Percentiles rank a stretch among this genome's conserved stretches.
Evolutionary conservation across 1,140 invertebrate genomes (phyloP).

Genomic region (Bombyx mori): ASM3026992v2 NC_085121.1:17399501-17400000

Average conservation of each 20-base stretch:
- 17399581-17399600: constrained; percentile 68
- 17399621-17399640: constrained; percentile 36
- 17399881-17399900: constrained; percentile 59
- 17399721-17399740: constrained; percentile 59
- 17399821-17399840: constrained; percentile 48
- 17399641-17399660: constrained; percentile 30
- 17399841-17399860: constrained; percentile 44
- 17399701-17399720: constrained; percentile 51
- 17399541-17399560: constrained; percentile 55
- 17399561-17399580: constrained; percentile 67
- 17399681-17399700: constrained; percentile 45
- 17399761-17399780: constrained; percentile 60
- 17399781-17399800: constrained; percentile 50
- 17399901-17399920: constrained; percentile 58
- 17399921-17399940: constrained; percentile 66
- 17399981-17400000: constrained; percentile 57
- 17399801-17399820: constrained; percentile 45
- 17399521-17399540: constrained; percentile 8
- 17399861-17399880: constrained; percentile 38
- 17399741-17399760: constrained; percentile 56
- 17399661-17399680: constrained; percentile 42
- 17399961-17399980: constrained; percentile 57
- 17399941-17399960: constrained; percentile 45
- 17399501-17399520: background rate
- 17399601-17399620: constrained; percentile 61